Evolutionary conservation across 1,140 invertebrate genomes (phyloP).

Genomic region (Lysiphlebus fabarum): DNA sequence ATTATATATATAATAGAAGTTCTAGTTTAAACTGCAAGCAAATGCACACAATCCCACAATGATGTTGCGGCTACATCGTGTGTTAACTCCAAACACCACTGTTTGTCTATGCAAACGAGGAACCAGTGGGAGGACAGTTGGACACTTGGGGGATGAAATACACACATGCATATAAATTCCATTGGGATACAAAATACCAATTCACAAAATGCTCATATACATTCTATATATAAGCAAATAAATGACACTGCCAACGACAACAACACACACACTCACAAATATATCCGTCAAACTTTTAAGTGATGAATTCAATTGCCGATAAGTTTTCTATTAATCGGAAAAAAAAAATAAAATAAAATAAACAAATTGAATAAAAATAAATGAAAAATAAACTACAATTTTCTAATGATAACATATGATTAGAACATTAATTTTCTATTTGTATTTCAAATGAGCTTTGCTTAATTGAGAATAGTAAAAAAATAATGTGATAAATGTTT

Average conservation of each 20-base stretch:
- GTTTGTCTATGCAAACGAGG: conserved; percentile 47
- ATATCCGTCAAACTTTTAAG: not conserved
- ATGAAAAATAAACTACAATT: not conserved
- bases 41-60: conserved; percentile 9
- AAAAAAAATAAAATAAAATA: not conserved
- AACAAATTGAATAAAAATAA: not conserved
- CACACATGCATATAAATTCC: conserved; percentile 7
- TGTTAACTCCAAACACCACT: conserved; percentile 33
- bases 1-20: conserved; percentile 11
- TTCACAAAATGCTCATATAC: conserved; percentile 12
- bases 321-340: too few species aligned
- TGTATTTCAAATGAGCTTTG: not conserved
- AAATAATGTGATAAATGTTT: too few species aligned
- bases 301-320: too few species aligned
- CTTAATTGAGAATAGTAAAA: too few species aligned
- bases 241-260: not conserved
- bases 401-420: not conserved
- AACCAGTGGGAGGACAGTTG: conserved; percentile 14
- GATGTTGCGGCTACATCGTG: conserved; percentile 25
- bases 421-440: not conserved
- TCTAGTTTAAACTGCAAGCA: conserved; percentile 2
- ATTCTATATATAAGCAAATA: not conserved
- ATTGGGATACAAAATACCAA: conserved; percentile 8
- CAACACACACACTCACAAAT: too few species aligned
- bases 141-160: conserved; percentile 10